A percentile compares a stretch with the other conserved stretches of the same genome.
phyloP scores from a whole-genome alignment of 2,797 vertebrate species.

The Pachyuromys duprasi region DNA sequence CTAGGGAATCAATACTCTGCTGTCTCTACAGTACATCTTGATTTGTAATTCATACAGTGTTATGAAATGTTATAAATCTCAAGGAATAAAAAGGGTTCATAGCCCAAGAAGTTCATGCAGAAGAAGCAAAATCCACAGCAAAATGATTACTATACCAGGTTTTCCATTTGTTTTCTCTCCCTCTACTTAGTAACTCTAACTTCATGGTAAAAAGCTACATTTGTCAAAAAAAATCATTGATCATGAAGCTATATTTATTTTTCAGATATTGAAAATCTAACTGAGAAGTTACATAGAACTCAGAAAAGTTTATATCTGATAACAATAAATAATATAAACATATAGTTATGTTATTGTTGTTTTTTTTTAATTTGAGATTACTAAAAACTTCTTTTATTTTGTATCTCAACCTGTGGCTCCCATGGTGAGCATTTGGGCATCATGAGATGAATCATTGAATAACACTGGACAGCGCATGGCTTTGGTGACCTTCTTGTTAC shows the following conservation, averaged over 20 bases:
- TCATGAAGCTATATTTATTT: background rate
- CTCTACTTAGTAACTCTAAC: background rate
- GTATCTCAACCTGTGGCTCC: background rate
- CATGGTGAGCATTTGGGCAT: background rate
- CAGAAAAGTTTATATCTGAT: conserved; percentile 2
- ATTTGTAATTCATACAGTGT: conserved; percentile 72
- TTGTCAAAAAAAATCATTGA: background rate
- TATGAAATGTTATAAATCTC: conserved; percentile 72
- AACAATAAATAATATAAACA: background rate
- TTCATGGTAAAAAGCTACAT: background rate
- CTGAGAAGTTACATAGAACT: background rate
- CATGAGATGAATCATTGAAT: background rate
- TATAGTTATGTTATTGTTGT: too few species aligned
- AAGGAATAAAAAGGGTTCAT: conserved; percentile 13
- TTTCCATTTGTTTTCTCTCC: conserved; percentile 1
- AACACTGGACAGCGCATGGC: background rate
- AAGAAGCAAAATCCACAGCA: conserved; percentile 35
- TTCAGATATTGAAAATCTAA: background rate
- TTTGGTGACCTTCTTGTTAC: background rate
- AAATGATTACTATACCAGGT: conserved; percentile 61
- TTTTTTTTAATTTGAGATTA: background rate
- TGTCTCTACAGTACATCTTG: conserved; percentile 63
- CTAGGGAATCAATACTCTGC: conserved; percentile 62
- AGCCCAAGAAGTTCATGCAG: conserved; percentile 57
- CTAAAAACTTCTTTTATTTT: background rate